Conservation (phyloP, 2,797 vertebrate genomes). For the Echeneis naucrates region DNA sequence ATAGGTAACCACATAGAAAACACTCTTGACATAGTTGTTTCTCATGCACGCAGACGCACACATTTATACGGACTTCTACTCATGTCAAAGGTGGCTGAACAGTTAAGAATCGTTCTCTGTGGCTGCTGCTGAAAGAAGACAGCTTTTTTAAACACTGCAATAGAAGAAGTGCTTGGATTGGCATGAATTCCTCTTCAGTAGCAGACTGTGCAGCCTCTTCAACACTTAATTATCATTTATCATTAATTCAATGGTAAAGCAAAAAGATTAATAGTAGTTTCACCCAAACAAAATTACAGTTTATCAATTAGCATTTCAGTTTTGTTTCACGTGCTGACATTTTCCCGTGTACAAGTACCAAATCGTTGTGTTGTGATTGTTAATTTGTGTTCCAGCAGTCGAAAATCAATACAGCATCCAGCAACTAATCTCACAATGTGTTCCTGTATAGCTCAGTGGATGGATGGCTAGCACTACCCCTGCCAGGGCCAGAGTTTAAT, state of each 20-base stretch:
- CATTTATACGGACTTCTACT: slow-evolving; percentile 22
- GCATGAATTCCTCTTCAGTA: slow-evolving; percentile 76
- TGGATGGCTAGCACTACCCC: slow-evolving; percentile 49
- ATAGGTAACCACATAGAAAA: slow-evolving; percentile 43
- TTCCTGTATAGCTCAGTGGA: slow-evolving; percentile 39
- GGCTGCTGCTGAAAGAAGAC: slow-evolving; percentile 23
- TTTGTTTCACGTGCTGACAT: slow-evolving; percentile 35
- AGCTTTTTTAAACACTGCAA: background rate
- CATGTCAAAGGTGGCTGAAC: slow-evolving; percentile 47
- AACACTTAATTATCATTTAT: slow-evolving; percentile 73
- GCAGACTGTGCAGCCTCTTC: slow-evolving; percentile 71
- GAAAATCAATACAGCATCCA: slow-evolving; percentile 69
- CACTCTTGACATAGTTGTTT: slow-evolving; percentile 29
- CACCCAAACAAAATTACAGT: slow-evolving; percentile 57
- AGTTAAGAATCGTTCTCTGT: slow-evolving; percentile 41
- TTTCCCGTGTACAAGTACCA: slow-evolving; percentile 42
- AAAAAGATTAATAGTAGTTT: slow-evolving; percentile 55
- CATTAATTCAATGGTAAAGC: slow-evolving; percentile 71
- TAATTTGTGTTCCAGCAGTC: slow-evolving; percentile 62
- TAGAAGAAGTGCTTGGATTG: slow-evolving; percentile 65
- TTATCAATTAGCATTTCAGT: slow-evolving; percentile 70
- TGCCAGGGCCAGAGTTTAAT: slow-evolving; percentile 43
- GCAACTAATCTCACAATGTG: slow-evolving; percentile 61
- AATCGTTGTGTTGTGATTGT: slow-evolving; percentile 50
- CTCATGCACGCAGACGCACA: slow-evolving; percentile 16